A percentile compares a stretch with the other conserved stretches of the same genome.
phyloP scores from a whole-genome alignment of 1,140 invertebrate genomes.

The Drosophila nebulosa region DNA sequence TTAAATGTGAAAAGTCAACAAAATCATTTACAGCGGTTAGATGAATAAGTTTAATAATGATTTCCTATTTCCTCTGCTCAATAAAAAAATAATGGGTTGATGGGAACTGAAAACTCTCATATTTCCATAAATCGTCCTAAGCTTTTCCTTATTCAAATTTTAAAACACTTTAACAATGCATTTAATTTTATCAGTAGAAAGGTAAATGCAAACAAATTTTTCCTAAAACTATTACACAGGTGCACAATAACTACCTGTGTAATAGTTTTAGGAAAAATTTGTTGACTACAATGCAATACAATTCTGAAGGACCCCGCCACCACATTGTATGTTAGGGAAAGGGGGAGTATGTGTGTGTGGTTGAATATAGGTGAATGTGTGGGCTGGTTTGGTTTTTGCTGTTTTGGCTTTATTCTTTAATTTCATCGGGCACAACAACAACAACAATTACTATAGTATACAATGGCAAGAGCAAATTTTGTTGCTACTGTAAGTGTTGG shows the following conservation, averaged over 20 bases:
- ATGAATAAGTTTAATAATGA: no score
- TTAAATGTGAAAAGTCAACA: no score
- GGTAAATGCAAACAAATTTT: background rate
- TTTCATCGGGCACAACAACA: conserved; percentile 13
- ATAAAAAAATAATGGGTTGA: no score
- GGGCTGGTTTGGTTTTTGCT: conserved; percentile 1
- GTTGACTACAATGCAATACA: background rate
- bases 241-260: background rate
- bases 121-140: no score
- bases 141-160: no score
- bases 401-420: conserved; percentile 14
- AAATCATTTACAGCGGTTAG: no score
- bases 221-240: no score
- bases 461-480: conserved; percentile 1
- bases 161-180: no score
- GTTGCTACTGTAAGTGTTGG: conserved; percentile 15
- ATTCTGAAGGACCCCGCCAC: background rate
- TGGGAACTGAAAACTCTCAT: no score
- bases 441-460: background rate
- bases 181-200: no score
- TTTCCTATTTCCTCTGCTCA: no score
- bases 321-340: background rate
- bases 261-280: background rate
- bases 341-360: background rate
- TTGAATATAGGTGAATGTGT: background rate